Evolutionary conservation across 2,113 vertebrate species (phyloP), one percentile per base, ranked within the genome.

Genomic region (Myotis davidii): DNA sequence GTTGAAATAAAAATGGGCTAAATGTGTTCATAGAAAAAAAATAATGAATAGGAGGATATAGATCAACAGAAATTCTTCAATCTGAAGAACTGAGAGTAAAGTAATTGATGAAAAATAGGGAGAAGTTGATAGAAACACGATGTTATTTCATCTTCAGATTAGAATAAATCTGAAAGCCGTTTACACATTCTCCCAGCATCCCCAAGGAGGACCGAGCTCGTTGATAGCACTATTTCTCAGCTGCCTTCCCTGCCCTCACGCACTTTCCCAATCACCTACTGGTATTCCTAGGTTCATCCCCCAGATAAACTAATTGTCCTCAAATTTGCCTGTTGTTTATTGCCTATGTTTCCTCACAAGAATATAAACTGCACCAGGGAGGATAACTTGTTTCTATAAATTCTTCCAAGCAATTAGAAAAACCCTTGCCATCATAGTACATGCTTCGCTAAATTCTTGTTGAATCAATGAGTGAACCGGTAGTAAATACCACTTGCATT

Each of bases 51-150:
- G 27, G 16, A 96, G 73, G 14, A 52, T 13, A 72, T 10, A 77
- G 27, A 45, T n/a, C 5, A 92, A 34, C 34, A 74, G 32, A 76
- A 21, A 14, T 85, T 84, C 3, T 70, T 78, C 34, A 54, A 5
- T 73, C 12, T 90, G 12, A 88, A 91, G 39, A 64, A 37, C 16
- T 56, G 48, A 77, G 12, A 78, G 3, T 67, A 70, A 89, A 82
- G 32, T 5, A n/a, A 61, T 20, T 34, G 23, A 90, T 76, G 27
- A 82, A 56, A 91, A 69, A 70, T 21, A 72, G 25, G 29, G 1
- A 45, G 23, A 77, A 56, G 10, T 50, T 14, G 6, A 1, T 25
- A 59, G 6, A 32, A 77, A 34, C 17, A 72, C 2, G 18, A 37
- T 27, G 13, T 12, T 50, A 27, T 50, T n/a, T 74, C 16, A 29